Evolutionary conservation across 2,888 invertebrate species (phyloP).

Genomic region (Dorcus parallelipipedus): DNA sequence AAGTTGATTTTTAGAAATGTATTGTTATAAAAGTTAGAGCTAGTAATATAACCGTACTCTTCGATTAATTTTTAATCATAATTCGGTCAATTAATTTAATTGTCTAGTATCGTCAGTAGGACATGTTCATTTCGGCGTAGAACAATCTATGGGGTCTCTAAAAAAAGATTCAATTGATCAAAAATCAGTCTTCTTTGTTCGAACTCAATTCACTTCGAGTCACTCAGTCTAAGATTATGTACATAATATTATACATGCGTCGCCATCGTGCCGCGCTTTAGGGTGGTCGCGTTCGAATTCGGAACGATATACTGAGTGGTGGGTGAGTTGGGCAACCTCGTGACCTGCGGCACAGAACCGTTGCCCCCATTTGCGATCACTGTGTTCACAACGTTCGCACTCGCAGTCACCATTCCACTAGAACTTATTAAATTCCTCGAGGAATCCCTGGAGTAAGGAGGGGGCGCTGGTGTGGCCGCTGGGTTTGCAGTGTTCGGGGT

Average conservation of each 20-base stretch:
- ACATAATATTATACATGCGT: constrained; percentile 59
- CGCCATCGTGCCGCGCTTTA: constrained; percentile 62
- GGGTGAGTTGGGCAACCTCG: constrained; percentile 50
- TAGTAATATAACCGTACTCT: constrained; percentile 43
- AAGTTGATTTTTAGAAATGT: constrained; percentile 11
- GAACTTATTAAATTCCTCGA: constrained; percentile 38
- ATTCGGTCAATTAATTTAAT: constrained; percentile 47
- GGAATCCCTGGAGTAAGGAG: constrained; percentile 59
- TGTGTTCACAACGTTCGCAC: constrained; percentile 45
- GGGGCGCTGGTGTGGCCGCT: constrained; percentile 76
- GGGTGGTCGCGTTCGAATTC: constrained; percentile 56
- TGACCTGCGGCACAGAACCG: constrained; percentile 54
- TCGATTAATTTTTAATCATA: constrained; percentile 46
- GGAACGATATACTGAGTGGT: constrained; percentile 56
- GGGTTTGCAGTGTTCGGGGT: constrained; percentile 68
- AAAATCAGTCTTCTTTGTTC: constrained; percentile 37
- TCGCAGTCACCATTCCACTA: constrained; percentile 43
- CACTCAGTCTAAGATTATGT: constrained; percentile 8
- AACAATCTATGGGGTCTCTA: constrained; percentile 15
- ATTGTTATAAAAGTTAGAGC: constrained; percentile 16
- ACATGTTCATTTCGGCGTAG: constrained; percentile 35
- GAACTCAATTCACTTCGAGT: constrained; percentile 32
- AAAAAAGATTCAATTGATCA: constrained; percentile 28
- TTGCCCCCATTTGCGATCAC: constrained; percentile 53
- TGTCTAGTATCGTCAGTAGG: constrained; percentile 33